Evolutionary conservation across 2,797 vertebrate genomes (phyloP).

Genomic region (Lacerta agilis): DNA sequence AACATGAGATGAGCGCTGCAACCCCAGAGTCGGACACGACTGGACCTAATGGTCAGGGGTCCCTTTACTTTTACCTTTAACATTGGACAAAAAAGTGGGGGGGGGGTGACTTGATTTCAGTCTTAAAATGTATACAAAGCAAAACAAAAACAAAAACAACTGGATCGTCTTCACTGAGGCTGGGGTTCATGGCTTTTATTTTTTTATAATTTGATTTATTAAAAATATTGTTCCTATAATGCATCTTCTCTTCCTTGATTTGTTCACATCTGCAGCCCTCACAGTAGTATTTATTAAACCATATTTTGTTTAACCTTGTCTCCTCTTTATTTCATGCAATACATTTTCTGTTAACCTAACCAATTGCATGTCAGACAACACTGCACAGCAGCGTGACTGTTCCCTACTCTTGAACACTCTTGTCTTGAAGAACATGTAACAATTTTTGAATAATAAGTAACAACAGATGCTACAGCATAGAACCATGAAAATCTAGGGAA

Average conservation of each 20-base stretch:
- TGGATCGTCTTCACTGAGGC: not conserved
- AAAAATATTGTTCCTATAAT: not conserved
- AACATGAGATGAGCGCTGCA: too few species aligned
- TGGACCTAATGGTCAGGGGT: too few species aligned
- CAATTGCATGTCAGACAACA: not conserved
- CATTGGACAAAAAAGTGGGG: not conserved
- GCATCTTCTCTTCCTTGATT: not conserved
- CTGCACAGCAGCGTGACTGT: slow-evolving; percentile 7
- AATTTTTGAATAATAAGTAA: slow-evolving; percentile 16
- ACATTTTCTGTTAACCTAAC: not conserved
- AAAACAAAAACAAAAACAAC: not conserved
- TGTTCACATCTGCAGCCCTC: slow-evolving; percentile 8
- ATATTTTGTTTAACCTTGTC: slow-evolving; percentile 41
- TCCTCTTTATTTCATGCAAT: slow-evolving; percentile 6
- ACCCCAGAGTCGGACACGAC: too few species aligned
- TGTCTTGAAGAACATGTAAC: not conserved
- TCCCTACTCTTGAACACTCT: not conserved
- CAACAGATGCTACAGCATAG: not conserved
- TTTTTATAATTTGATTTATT: not conserved
- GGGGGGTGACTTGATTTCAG: not conserved
- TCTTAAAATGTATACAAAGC: not conserved
- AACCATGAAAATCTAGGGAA: not conserved
- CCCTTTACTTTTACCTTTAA: too few species aligned
- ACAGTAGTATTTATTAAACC: slow-evolving; percentile 24
- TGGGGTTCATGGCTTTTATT: not conserved